Percentiles rank a stretch among this genome's conserved stretches.
Conservation (phyloP, 2,888 invertebrate species). For the Drosophila paracracens region DNA sequence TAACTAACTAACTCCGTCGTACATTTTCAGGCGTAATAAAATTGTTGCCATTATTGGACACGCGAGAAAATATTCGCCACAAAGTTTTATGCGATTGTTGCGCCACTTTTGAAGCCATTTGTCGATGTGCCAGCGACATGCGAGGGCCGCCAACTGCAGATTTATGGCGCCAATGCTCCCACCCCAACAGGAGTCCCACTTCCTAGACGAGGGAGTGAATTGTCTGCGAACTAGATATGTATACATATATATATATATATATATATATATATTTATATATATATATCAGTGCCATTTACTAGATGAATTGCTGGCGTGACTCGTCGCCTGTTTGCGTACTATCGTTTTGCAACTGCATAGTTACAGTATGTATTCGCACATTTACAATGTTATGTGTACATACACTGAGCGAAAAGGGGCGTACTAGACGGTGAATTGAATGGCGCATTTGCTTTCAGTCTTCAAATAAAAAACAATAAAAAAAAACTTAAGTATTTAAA, state of each 20-base stretch:
- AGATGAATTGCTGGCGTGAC: slow-evolving; percentile 28
- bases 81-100: slow-evolving; percentile 58
- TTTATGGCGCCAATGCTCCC: slow-evolving; percentile 56
- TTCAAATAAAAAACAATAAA: not conserved
- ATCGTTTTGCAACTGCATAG: slow-evolving; percentile 8
- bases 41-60: slow-evolving; percentile 31
- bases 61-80: slow-evolving; percentile 32
- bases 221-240: slow-evolving; percentile 17
- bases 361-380: slow-evolving; percentile 1
- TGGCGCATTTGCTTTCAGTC: not conserved
- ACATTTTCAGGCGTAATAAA: slow-evolving; percentile 32
- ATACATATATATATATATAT: slow-evolving; percentile 5
- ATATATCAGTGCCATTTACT: slow-evolving; percentile 9
- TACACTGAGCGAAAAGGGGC: not conserved
- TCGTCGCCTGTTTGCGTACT: slow-evolving; percentile 25
- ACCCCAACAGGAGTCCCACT: slow-evolving; percentile 9
- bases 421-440: not conserved
- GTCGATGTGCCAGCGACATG: slow-evolving; percentile 52
- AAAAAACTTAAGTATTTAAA: not conserved
- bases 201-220: slow-evolving; percentile 27
- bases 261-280: not conserved
- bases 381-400: not conserved
- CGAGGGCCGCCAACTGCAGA: slow-evolving; percentile 35
- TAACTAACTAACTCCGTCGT: not conserved
- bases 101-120: slow-evolving; percentile 58